phyloP scores from a whole-genome alignment of 2,888 invertebrate species.

The Cepaea hortensis region DNA sequence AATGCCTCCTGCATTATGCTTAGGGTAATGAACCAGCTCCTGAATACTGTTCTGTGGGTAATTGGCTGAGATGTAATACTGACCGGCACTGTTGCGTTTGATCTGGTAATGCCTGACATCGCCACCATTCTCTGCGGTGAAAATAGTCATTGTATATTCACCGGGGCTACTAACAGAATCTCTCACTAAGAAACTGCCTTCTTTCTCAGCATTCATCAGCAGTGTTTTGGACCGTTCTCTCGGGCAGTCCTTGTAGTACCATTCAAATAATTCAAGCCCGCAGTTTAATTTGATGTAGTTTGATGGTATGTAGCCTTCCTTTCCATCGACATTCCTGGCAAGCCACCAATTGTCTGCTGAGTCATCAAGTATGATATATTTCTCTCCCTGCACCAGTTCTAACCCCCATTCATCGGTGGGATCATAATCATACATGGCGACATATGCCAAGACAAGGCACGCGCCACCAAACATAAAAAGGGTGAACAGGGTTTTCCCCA shows the following conservation, averaged over 20 bases:
- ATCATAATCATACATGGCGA: slow-evolving; percentile 68
- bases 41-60: slow-evolving; percentile 94
- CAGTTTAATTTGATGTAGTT: slow-evolving; percentile 95
- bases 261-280: slow-evolving; percentile 88
- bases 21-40: slow-evolving; percentile 95
- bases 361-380: slow-evolving; percentile 95
- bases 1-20: slow-evolving; percentile 91
- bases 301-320: slow-evolving; percentile 93
- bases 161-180: slow-evolving; percentile 95
- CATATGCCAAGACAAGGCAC: too few relatives aligned
- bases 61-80: slow-evolving; percentile 91
- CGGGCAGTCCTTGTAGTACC: slow-evolving; percentile 97
- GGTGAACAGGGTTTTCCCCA: too few relatives aligned
- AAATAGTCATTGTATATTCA: slow-evolving; percentile 94
- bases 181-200: slow-evolving; percentile 96
- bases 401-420: slow-evolving; percentile 68
- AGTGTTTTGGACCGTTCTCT: slow-evolving; percentile 93
- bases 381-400: slow-evolving; percentile 84
- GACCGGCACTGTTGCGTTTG: slow-evolving; percentile 86
- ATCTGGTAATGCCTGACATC: slow-evolving; percentile 98
- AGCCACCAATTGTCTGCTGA: slow-evolving; percentile 98
- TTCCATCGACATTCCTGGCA: slow-evolving; percentile 88
- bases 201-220: slow-evolving; percentile 92
- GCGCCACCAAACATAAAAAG: too few relatives aligned
- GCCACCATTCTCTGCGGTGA: slow-evolving; percentile 87